Evolutionary conservation across 2,888 invertebrate species (phyloP).

Genomic region (Scrobipalpa costella): DNA sequence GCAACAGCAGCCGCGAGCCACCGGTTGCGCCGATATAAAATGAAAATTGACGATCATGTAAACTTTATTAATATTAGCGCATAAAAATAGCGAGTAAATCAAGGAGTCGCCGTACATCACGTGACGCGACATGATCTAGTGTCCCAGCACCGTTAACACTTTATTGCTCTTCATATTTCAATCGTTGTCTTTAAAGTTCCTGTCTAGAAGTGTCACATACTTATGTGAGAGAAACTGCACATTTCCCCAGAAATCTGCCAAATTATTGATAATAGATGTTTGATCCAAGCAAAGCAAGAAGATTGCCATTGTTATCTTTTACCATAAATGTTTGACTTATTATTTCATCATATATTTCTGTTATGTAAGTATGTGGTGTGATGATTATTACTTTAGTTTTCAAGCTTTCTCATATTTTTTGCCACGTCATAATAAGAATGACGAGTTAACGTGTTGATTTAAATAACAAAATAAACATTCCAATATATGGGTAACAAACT

Average conservation of each 20-base stretch:
- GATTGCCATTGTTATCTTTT: too few species aligned
- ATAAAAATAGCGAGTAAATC: conserved; percentile 72
- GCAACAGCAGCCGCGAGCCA: conserved; percentile 56
- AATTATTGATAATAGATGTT: too few species aligned
- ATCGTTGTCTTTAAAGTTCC: neutral
- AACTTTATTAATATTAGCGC: conserved; percentile 75
- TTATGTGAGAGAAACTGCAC: neutral
- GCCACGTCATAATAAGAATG: neutral
- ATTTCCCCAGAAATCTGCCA: neutral
- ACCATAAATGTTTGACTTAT: too few species aligned
- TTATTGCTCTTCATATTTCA: conserved; percentile 66
- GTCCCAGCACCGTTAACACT: conserved; percentile 52
- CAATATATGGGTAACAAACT: conserved; percentile 3
- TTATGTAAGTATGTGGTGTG: too few species aligned
- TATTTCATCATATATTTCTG: too few species aligned
- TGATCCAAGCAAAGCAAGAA: too few species aligned
- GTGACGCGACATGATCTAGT: conserved; percentile 43
- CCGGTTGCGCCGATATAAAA: conserved; percentile 51
- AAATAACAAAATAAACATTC: neutral
- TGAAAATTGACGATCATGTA: conserved; percentile 76
- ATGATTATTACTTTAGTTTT: too few species aligned
- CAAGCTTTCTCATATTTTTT: neutral
- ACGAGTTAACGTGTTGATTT: neutral
- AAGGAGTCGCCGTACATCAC: conserved; percentile 50
- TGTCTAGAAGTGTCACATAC: conserved; percentile 4